Evolutionary conservation across 1,140 invertebrate genomes (phyloP), one percentile per base, ranked within the genome.

Genomic region (Tetranychus urticae): DNA sequence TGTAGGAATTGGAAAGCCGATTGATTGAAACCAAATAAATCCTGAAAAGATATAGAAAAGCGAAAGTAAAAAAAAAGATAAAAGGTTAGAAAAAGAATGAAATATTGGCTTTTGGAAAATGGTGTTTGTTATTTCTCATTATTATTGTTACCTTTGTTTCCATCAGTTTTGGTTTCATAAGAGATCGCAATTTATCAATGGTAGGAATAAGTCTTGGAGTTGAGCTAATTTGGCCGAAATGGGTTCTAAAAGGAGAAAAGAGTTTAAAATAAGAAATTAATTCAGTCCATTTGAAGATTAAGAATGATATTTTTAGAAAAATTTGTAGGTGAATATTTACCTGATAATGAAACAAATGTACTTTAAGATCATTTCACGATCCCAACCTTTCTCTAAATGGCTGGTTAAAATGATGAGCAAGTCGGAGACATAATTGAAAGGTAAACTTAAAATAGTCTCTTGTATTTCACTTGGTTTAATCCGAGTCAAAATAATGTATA

Each of bases 1-100:
- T 52, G 81, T 13, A 88, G 67, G 69, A 86, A 82, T 59, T 81
- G 76, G 65, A 96, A 74, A 0, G 82, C 88, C 70, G 88, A 82
- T 56, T 86, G 71, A 75, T 97, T 97, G 70, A 83, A 86, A 3
- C 88, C 90, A 59, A 90, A 74, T 57, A 79, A 78, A 73, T 96
- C 85, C 80, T 91, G 34, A 3, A 54, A 50, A 6, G 52, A 12
- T 76, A 71, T 64, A 65, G 63, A 59, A 67, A 67, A 58, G 56
- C 39, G 62, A 59, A 35, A 59, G 23, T n/a, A 59, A 35, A 35
- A 42, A 58, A 42, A 50, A 35, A 23, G 23, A 52, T 31, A 31
- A 23, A 52, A 52, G 23, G 50, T 6, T 12, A 52, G 50, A 31
- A 31, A 4, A 31, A 52, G n/a, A 52, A 31, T 31, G 12, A 52